Percentiles rank a stretch among this genome's conserved stretches.
Conservation (phyloP, 2,888 invertebrate species). For the Peribatodes rhomboidaria region DNA sequence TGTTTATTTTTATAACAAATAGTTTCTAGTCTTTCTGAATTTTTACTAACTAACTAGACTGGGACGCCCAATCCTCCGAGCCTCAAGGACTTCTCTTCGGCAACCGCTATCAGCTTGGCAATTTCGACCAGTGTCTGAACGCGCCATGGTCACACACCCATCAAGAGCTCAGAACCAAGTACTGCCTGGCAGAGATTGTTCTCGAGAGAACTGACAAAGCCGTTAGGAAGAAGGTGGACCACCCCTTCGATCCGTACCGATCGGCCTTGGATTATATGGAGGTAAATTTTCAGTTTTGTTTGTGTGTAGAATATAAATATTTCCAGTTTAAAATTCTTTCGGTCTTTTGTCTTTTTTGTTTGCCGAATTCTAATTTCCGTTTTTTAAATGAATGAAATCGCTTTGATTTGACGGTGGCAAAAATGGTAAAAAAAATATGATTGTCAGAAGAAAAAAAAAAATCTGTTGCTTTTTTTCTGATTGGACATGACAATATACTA, state of each 20-base stretch:
- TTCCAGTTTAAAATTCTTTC: too few species aligned
- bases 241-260: conserved; percentile 70
- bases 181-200: conserved; percentile 81
- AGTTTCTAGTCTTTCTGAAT: not conserved
- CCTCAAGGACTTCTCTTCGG: conserved; percentile 86
- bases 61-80: conserved; percentile 88
- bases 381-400: too few species aligned
- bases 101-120: conserved; percentile 86
- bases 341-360: too few species aligned
- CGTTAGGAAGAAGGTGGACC: conserved; percentile 54
- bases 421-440: too few species aligned
- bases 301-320: too few species aligned
- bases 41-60: conserved; percentile 71
- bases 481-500: too few species aligned
- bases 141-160: conserved; percentile 67
- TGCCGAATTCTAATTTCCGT: too few species aligned
- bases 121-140: conserved; percentile 87
- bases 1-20: too few species aligned
- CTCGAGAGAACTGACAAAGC: conserved; percentile 68
- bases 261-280: conserved; percentile 79
- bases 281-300: conserved; percentile 58
- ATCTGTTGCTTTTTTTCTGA: too few species aligned
- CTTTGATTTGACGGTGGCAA: too few species aligned
- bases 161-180: conserved; percentile 72
- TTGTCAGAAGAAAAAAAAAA: too few species aligned